A percentile compares a stretch with the other conserved stretches of the same genome.
Conservation (phyloP, 1,140 invertebrate genomes). For the Goniozus legneri region DNA sequence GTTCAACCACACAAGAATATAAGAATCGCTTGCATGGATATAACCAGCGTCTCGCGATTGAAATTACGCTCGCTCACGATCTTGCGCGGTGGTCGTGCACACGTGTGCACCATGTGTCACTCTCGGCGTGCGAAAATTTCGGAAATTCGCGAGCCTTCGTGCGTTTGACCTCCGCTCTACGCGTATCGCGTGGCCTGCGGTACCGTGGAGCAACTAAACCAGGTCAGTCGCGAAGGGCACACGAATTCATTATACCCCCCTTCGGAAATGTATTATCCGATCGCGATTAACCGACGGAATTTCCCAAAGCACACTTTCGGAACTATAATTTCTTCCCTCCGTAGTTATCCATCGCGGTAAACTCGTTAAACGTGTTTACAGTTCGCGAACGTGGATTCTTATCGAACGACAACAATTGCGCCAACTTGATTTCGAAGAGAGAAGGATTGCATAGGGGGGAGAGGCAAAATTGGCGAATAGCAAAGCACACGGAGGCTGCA, state of each 20-base stretch:
- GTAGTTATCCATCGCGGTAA: not conserved
- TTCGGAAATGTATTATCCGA: slow-evolving; percentile 22
- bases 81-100: not conserved
- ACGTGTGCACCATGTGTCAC: not conserved
- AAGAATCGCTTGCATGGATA: too few species aligned
- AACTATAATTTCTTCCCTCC: slow-evolving; percentile 9
- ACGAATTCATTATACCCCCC: slow-evolving; percentile 31
- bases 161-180: not conserved
- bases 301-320: slow-evolving; percentile 7
- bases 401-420: not conserved
- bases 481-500: slow-evolving; percentile 4
- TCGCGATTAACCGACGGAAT: slow-evolving; percentile 9
- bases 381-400: slow-evolving; percentile 1
- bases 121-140: not conserved
- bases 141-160: not conserved
- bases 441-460: not conserved
- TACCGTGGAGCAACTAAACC: slow-evolving; percentile 21
- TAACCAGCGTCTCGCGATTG: not conserved
- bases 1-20: too few species aligned
- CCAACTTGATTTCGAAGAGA: not conserved
- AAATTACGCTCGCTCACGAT: not conserved
- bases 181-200: not conserved
- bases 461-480: slow-evolving; percentile 1
- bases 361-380: not conserved
- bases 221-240: slow-evolving; percentile 29